These are phyloP conservation scores for Dasysyrphus albostriatus DNA, from an alignment of 2,888 invertebrate genomes.

Conservation along the genomic window DNA sequence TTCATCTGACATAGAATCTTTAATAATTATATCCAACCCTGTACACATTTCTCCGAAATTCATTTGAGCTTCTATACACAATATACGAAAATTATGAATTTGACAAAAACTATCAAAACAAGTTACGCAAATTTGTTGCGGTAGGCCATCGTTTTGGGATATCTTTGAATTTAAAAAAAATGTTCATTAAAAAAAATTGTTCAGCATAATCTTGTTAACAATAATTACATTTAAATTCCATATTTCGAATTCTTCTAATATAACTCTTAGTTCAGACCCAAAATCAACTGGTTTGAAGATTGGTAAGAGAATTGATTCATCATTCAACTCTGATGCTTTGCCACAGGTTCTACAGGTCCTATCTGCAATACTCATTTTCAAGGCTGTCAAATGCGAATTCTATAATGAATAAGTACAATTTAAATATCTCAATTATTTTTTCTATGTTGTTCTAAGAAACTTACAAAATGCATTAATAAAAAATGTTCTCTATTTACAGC, in stretches of 20 bases:
- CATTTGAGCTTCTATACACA: constrained; percentile 58
- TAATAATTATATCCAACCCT: constrained; percentile 63
- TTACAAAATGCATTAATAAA: too few relatives aligned
- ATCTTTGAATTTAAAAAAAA: constrained; percentile 20
- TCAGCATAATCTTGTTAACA: background rate
- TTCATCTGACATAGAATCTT: constrained; percentile 10
- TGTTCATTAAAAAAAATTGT: background rate
- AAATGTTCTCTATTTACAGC: too few relatives aligned
- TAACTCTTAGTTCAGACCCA: constrained; percentile 38
- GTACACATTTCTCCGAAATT: constrained; percentile 63
- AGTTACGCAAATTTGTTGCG: constrained; percentile 57
- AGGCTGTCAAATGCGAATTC: background rate
- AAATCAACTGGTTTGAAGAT: constrained; percentile 49
- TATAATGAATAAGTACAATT: background rate
- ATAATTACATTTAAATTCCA: constrained; percentile 62
- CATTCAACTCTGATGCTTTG: constrained; percentile 38
- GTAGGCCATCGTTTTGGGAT: constrained; percentile 53
- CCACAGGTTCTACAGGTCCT: constrained; percentile 66
- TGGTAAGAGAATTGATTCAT: constrained; percentile 45
- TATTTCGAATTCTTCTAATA: constrained; percentile 53
- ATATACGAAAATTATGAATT: constrained; percentile 61
- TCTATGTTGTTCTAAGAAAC: too few relatives aligned
- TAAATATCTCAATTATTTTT: too few relatives aligned
- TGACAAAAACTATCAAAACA: constrained; percentile 71
- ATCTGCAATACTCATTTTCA: constrained; percentile 42